A percentile compares a stretch with the other conserved stretches of the same genome.
Evolutionary conservation across 1,140 invertebrate genomes (phyloP).

Genomic region (Lycorma delicatula): DNA sequence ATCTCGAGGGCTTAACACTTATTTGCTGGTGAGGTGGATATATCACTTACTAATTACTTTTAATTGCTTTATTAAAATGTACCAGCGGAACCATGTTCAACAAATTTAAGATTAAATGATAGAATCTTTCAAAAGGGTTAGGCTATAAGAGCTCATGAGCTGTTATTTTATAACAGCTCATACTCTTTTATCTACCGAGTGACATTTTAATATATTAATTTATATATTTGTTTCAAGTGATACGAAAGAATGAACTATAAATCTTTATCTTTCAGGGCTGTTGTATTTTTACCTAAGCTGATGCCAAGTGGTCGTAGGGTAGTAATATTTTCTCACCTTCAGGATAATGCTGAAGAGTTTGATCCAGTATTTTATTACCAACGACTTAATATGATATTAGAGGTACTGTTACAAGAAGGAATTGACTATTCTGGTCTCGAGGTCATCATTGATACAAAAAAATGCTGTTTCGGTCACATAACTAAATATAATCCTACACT

Average conservation of each 20-base stretch:
- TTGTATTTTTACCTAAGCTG: conserved; percentile 22
- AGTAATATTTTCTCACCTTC: conserved; percentile 27
- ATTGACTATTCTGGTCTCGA: conserved; percentile 19
- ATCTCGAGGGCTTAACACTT: too few relatives aligned
- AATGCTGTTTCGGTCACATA: conserved; percentile 20
- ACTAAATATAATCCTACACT: conserved; percentile 21
- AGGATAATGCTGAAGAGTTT: conserved; percentile 20
- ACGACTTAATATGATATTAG: conserved; percentile 25
- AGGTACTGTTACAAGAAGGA: conserved; percentile 22
- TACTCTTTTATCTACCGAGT: too few relatives aligned
- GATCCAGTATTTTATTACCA: conserved; percentile 23
- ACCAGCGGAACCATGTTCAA: too few relatives aligned
- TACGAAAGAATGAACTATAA: background rate
- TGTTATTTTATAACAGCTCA: too few relatives aligned
- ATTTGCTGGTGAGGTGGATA: too few relatives aligned
- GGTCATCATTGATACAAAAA: conserved; percentile 21
- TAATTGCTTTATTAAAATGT: too few relatives aligned
- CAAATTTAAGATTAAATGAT: too few relatives aligned
- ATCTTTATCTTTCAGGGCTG: conserved; percentile 15
- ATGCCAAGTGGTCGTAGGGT: conserved; percentile 24
- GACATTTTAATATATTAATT: too few relatives aligned
- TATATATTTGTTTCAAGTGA: too few relatives aligned
- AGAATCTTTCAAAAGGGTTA: too few relatives aligned
- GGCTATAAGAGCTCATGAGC: too few relatives aligned
- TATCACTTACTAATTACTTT: too few relatives aligned